These are phyloP conservation scores for Melanostoma scalare DNA, from an alignment of 2,888 invertebrate genomes.

Conservation along the genomic window DNA sequence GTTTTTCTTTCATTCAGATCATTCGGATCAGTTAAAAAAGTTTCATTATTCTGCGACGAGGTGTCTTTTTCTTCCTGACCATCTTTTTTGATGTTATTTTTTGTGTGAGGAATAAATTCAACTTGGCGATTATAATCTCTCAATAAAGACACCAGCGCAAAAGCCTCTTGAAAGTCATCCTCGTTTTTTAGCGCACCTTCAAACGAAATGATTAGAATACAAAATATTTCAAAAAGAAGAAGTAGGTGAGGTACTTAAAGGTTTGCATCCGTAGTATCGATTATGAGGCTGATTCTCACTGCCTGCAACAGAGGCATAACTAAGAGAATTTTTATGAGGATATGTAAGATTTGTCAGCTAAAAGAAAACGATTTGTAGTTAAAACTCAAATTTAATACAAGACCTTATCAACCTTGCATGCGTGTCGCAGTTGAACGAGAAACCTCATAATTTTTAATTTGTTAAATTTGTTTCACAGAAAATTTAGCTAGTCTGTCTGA, in stretches of 20 bases:
- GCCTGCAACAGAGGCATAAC: slow-evolving; percentile 14
- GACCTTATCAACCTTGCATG: slow-evolving; percentile 42
- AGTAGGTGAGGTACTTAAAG: slow-evolving; percentile 55
- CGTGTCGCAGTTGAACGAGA: slow-evolving; percentile 23
- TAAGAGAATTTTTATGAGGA: neutral
- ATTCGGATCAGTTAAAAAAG: too few relatives aligned
- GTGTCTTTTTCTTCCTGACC: neutral
- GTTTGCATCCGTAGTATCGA: slow-evolving; percentile 58
- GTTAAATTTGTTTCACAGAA: slow-evolving; percentile 1
- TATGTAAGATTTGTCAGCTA: slow-evolving; percentile 40
- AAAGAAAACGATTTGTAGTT: neutral
- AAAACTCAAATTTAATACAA: too few relatives aligned
- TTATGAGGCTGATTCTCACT: neutral
- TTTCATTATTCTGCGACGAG: too few relatives aligned
- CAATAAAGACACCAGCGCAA: slow-evolving; percentile 75
- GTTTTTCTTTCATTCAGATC: too few relatives aligned
- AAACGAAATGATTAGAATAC: slow-evolving; percentile 76
- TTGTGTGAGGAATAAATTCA: slow-evolving; percentile 67
- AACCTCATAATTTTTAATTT: slow-evolving; percentile 37
- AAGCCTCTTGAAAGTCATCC: slow-evolving; percentile 73
- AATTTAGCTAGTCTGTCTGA: slow-evolving; percentile 50
- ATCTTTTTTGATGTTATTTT: neutral
- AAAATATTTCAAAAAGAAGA: slow-evolving; percentile 60
- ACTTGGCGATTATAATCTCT: slow-evolving; percentile 75
- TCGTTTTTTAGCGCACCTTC: slow-evolving; percentile 69